phyloP scores from a whole-genome alignment of 2,113 vertebrate genomes.

The Psilopogon haemacephalus region DNA sequence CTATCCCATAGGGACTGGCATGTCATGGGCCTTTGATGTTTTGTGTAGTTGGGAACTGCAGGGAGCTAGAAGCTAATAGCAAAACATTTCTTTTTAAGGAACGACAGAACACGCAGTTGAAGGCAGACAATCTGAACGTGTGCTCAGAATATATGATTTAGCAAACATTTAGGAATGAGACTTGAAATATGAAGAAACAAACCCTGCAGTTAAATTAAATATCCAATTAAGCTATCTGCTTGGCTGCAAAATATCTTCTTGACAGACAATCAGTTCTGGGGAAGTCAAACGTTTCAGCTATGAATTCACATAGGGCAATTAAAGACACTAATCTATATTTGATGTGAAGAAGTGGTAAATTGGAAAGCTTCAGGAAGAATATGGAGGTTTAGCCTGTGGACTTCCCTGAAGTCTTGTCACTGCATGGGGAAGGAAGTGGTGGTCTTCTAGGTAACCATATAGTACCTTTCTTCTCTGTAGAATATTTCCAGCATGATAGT shows the following conservation, averaged over 20 bases:
- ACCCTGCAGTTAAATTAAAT: conserved; percentile 73
- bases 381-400: neutral
- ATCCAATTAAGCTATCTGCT: conserved; percentile 75
- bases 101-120: neutral
- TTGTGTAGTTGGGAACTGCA: neutral
- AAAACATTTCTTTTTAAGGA: neutral
- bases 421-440: neutral
- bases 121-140: conserved; percentile 20
- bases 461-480: neutral
- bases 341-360: conserved; percentile 35
- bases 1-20: neutral
- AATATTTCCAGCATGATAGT: neutral
- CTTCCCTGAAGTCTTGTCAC: neutral
- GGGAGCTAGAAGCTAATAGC: neutral
- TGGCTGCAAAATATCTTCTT: conserved; percentile 71
- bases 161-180: conserved; percentile 41
- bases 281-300: conserved; percentile 68
- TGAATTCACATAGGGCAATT: conserved; percentile 69
- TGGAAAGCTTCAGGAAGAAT: conserved; percentile 18
- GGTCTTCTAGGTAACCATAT: neutral
- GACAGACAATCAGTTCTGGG: conserved; percentile 76
- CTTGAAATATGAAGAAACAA: conserved; percentile 61
- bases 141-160: conserved; percentile 40
- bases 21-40: neutral
- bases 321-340: conserved; percentile 68